Conservation (phyloP, 2,797 vertebrate genomes). For the Xenentodon cancila region DNA sequence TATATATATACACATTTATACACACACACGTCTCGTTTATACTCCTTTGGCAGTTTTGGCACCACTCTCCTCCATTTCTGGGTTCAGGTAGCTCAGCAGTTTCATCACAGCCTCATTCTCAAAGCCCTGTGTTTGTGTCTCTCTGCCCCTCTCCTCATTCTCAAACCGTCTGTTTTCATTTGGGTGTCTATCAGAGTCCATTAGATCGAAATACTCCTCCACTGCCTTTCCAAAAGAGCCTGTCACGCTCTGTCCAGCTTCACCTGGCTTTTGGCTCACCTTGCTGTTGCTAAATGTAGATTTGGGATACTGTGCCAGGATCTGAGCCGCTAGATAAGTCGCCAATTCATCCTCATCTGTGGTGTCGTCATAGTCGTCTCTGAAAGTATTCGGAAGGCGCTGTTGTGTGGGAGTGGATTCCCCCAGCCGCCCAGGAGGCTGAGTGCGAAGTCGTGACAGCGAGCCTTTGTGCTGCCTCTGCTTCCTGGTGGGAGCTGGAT, state of each 20-base stretch:
- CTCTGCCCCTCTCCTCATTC: conserved; percentile 63
- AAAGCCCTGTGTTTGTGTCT: conserved; percentile 73
- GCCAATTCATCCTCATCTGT: conserved; percentile 87
- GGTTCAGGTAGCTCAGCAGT: conserved; percentile 89
- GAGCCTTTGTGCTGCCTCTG: conserved; percentile 78
- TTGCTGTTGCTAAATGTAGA: conserved; percentile 47
- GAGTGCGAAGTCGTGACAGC: conserved; percentile 72
- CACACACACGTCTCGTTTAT: conserved; percentile 36
- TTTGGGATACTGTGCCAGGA: conserved; percentile 86
- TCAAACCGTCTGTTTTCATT: conserved; percentile 79
- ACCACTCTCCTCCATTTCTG: conserved; percentile 85
- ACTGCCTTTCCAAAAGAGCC: conserved; percentile 83
- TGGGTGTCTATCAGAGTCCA: conserved; percentile 74
- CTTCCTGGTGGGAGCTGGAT: conserved; percentile 73
- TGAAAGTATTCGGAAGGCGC: conserved; percentile 76
- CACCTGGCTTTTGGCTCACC: conserved; percentile 75
- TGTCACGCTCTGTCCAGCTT: conserved; percentile 66
- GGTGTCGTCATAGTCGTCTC: conserved; percentile 81
- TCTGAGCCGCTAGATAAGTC: conserved; percentile 86
- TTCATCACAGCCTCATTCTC: conserved; percentile 90
- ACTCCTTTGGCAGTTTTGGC: conserved; percentile 84
- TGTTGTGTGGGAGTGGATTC: conserved; percentile 68
- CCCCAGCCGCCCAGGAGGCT: conserved; percentile 69
- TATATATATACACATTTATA: conserved; percentile 25
- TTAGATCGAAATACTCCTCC: conserved; percentile 84